These are phyloP conservation scores for Drosophila paucipuncta DNA, from an alignment of 2,888 invertebrate genomes.

Conservation along the genomic window DNA sequence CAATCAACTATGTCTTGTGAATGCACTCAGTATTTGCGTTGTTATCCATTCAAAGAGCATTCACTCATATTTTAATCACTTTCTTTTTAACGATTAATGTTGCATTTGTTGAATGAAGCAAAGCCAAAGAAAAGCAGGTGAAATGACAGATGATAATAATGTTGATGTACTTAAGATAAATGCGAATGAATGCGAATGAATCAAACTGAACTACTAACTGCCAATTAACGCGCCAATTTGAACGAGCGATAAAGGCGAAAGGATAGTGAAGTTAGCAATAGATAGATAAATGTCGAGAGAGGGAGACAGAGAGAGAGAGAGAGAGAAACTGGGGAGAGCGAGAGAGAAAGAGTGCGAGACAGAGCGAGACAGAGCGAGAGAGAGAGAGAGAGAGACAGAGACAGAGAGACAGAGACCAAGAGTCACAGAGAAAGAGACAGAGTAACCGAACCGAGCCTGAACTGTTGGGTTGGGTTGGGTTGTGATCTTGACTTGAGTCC, in stretches of 20 bases:
- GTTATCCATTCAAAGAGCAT: neutral
- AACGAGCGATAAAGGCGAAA: slow-evolving; percentile 38
- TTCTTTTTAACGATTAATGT: slow-evolving; percentile 11
- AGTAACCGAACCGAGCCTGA: slow-evolving; percentile 40
- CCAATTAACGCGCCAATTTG: slow-evolving; percentile 71
- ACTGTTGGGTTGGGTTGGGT: slow-evolving; percentile 4
- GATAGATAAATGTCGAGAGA: slow-evolving; percentile 7
- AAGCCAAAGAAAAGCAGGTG: slow-evolving; percentile 48
- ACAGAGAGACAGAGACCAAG: neutral
- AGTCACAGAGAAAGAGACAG: slow-evolving; percentile 5
- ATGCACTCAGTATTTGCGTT: neutral
- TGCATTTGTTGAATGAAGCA: slow-evolving; percentile 47
- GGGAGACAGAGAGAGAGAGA: neutral
- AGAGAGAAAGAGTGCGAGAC: too few relatives aligned
- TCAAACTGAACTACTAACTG: slow-evolving; percentile 59
- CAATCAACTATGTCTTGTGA: neutral
- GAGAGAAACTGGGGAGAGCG: too few relatives aligned
- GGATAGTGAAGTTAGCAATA: slow-evolving; percentile 18
- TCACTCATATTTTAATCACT: slow-evolving; percentile 1
- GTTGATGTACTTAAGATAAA: slow-evolving; percentile 28
- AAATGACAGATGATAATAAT: slow-evolving; percentile 37
- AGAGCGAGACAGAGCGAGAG: neutral
- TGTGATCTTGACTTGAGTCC: slow-evolving; percentile 16
- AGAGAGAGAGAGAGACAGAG: neutral
- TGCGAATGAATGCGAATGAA: slow-evolving; percentile 56